These are phyloP conservation scores for Drosophila rubida DNA, from an alignment of 2,888 invertebrate genomes.

Conservation along the genomic window DNA sequence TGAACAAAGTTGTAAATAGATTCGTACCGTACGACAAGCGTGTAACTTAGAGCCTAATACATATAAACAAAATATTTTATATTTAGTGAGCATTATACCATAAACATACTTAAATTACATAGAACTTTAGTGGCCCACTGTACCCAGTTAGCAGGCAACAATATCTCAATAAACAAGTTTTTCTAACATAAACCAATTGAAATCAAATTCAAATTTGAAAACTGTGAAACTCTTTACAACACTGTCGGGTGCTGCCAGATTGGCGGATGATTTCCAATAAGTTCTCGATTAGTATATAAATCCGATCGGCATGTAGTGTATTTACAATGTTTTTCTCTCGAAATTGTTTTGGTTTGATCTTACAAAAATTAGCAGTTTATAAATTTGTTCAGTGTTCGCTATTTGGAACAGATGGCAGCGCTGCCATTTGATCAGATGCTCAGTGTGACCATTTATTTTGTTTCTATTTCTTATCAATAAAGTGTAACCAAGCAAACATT, in stretches of 20 bases:
- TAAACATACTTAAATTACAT: constrained; percentile 52
- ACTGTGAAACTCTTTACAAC: not conserved
- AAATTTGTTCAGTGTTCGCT: not conserved
- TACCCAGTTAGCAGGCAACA: constrained; percentile 64
- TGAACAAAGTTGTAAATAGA: constrained; percentile 62
- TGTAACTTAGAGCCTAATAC: constrained; percentile 38
- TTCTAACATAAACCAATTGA: constrained; percentile 56
- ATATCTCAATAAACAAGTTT: constrained; percentile 74
- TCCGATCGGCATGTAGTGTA: constrained; percentile 3
- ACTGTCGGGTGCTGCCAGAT: constrained; percentile 13
- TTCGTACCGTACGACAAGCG: constrained; percentile 21
- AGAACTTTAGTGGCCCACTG: constrained; percentile 59
- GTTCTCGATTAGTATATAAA: not conserved
- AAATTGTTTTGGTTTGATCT: too few species aligned
- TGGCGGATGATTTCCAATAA: not conserved
- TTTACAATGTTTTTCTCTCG: too few species aligned
- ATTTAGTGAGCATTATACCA: constrained; percentile 54
- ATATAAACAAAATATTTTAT: constrained; percentile 42
- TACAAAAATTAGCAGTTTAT: too few species aligned
- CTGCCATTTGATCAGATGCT: not conserved
- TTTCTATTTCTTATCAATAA: not conserved
- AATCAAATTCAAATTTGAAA: not conserved
- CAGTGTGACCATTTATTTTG: not conserved
- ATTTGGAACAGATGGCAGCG: constrained; percentile 45
- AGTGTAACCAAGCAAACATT: not conserved